Evolutionary conservation across 1,140 invertebrate genomes (phyloP).

Genomic region (Drosophila truncata): DNA sequence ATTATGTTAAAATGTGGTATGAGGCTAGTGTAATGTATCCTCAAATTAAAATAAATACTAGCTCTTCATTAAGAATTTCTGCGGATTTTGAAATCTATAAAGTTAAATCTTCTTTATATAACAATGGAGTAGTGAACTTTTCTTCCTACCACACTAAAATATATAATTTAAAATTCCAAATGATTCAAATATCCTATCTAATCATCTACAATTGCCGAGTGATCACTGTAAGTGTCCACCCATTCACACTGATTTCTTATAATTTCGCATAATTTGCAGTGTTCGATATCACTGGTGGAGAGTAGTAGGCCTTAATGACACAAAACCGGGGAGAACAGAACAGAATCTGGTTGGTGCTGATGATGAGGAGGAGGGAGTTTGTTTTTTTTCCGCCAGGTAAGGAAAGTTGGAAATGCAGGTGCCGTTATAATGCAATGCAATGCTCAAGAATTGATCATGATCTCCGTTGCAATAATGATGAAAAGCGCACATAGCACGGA

Average conservation of each 20-base stretch:
- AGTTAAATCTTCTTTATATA: background rate
- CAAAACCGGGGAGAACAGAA: slow-evolving; percentile 4
- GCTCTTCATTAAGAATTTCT: background rate
- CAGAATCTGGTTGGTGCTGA: slow-evolving; percentile 17
- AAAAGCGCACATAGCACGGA: slow-evolving; percentile 59
- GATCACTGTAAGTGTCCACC: slow-evolving; percentile 14
- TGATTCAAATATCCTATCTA: background rate
- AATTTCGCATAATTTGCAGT: slow-evolving; percentile 32
- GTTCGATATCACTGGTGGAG: slow-evolving; percentile 8
- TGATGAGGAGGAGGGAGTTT: slow-evolving; percentile 28
- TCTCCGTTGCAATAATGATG: slow-evolving; percentile 44
- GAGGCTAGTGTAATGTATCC: rapidly evolving
- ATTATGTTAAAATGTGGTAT: background rate
- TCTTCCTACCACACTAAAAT: no score
- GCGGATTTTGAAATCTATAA: background rate
- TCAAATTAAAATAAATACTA: background rate
- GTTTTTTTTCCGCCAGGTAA: slow-evolving; percentile 45
- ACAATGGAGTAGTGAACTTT: background rate
- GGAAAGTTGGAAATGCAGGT: slow-evolving; percentile 65
- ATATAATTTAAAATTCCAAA: background rate
- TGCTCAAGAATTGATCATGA: slow-evolving; percentile 47
- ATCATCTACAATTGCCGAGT: slow-evolving; percentile 5
- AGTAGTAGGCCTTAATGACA: slow-evolving; percentile 36
- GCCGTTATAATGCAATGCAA: slow-evolving; percentile 66
- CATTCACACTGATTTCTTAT: slow-evolving; percentile 40